Base-by-base conservation (phyloP, 2,797 vertebrate species). In the Centropyge bicolor region DNA sequence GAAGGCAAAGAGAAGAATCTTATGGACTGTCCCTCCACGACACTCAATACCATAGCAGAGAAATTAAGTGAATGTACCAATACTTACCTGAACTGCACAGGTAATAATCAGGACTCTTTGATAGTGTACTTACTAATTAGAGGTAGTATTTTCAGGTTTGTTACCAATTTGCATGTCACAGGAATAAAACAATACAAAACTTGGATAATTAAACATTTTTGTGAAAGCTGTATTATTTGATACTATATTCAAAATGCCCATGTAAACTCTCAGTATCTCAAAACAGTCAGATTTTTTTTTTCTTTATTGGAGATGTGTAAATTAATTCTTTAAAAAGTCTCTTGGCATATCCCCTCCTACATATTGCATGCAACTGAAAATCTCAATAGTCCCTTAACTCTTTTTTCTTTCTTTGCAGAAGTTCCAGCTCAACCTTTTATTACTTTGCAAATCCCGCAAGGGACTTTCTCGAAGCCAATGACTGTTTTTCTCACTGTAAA, bases 371-470 rank as follows among this genome's bases (percentile, higher is more conserved):
- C 49, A 51, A 22, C 16, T 5, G 14, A 16, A 16, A 31, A 61
- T 61, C 17, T 52, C 3, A 55, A 7, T n/a, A 10, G 12, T 31
- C 17, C 17, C 20, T 17, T 35, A 31, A 24, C 31, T 36, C 13
- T 27, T 27, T 27, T 27, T n/a, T 40, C 16, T 35, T 49, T 76
- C 31, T 72, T 51, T 63, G 13, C 64, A 84, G 82, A 17, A 14
- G n/a, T 1, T 40, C 74, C 64, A 41, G 1, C 0, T 9, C 0
- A 4, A 11, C 69, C 82, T 35, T 0, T 0, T 1, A 5, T 57
- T 11, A 19, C 0, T 31, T 2, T 31, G 27, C 27, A 31, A 31
- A 31, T 19, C 46, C 6, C 3, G 3, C 45, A 27, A 1, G 27
- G 48, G 0, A 5, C 43, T 12, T 80, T 64, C 69, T 81, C 64